Conservation (phyloP, 2,797 vertebrate genomes). For the Bucorvus abyssinicus region DNA sequence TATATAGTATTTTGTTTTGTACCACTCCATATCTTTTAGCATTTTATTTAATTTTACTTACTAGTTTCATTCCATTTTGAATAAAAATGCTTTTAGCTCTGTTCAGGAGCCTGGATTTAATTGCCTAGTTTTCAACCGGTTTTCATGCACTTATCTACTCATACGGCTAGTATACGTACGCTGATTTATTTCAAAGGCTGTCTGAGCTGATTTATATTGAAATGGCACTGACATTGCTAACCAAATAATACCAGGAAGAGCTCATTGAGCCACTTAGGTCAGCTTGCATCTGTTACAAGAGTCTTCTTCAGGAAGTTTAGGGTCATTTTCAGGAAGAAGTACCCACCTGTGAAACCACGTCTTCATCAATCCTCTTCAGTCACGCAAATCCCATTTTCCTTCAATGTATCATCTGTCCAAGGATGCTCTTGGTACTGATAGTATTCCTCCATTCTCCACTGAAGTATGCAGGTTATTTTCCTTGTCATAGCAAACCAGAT, state of each 20-base stretch:
- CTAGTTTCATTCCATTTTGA: neutral
- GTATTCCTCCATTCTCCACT: neutral
- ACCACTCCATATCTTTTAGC: neutral
- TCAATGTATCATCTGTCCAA: neutral
- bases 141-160: neutral
- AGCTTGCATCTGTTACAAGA: neutral
- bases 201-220: neutral
- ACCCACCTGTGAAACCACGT: neutral
- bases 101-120: neutral
- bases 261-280: neutral
- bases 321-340: neutral
- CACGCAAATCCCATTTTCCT: neutral
- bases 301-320: neutral
- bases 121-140: neutral
- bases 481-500: neutral
- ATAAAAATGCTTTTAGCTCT: neutral
- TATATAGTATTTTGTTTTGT: neutral
- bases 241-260: neutral
- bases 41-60: neutral
- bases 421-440: neutral
- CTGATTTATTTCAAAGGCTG: neutral
- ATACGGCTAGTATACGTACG: neutral
- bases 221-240: neutral
- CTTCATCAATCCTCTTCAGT: neutral
- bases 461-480: neutral